A percentile compares a stretch with the other conserved stretches of the same genome.
phyloP scores from a whole-genome alignment of 2,797 vertebrate genomes.

The Pseudomugil gertrudae region DNA sequence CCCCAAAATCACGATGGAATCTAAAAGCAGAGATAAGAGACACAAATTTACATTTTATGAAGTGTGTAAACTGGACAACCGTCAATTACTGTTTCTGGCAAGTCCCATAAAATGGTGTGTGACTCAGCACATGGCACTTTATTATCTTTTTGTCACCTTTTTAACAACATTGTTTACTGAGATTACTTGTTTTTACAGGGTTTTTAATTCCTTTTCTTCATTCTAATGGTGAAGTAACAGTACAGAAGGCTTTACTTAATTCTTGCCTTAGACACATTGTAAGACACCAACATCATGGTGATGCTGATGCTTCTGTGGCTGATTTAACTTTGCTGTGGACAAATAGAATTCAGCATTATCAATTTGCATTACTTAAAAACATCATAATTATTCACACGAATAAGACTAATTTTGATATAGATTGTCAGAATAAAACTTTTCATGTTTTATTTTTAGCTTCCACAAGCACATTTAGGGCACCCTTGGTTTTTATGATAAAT shows the following conservation, averaged over 20 bases:
- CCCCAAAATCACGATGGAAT: constrained; percentile 28
- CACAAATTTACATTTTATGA: constrained; percentile 29
- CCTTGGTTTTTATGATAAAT: neutral
- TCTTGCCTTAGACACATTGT: constrained; percentile 5
- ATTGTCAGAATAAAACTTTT: neutral
- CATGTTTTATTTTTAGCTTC: neutral
- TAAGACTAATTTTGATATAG: neutral
- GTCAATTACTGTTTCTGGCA: constrained; percentile 32
- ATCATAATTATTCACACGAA: neutral
- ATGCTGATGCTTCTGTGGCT: neutral
- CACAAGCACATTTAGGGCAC: neutral
- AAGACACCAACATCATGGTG: constrained; percentile 6
- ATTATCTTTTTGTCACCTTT: constrained; percentile 63
- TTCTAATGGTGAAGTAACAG: constrained; percentile 22
- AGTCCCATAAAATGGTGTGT: constrained; percentile 38
- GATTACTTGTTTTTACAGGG: constrained; percentile 45
- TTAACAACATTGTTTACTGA: constrained; percentile 36
- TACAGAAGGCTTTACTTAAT: constrained; percentile 9
- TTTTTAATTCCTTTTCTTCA: constrained; percentile 29
- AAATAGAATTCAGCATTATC: neutral
- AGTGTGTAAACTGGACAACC: constrained; percentile 15
- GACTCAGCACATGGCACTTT: constrained; percentile 18
- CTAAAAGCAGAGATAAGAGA: constrained; percentile 31
- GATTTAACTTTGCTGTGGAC: neutral
- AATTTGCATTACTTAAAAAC: neutral